These are phyloP conservation scores for Maniola hyperantus DNA, from an alignment of 2,888 invertebrate species.

Conservation along the genomic window DNA sequence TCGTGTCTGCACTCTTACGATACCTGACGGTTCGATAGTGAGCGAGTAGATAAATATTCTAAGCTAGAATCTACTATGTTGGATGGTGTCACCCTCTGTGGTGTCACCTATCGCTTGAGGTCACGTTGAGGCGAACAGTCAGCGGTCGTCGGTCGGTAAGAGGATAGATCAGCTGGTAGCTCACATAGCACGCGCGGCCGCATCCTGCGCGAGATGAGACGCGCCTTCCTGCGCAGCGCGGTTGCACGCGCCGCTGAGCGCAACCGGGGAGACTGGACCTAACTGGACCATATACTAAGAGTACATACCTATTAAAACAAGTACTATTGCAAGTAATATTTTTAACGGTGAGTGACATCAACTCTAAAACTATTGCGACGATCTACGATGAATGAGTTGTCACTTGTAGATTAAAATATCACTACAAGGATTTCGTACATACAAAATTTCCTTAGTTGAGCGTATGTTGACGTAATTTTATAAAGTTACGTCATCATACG, in stretches of 20 bases:
- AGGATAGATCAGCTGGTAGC: constrained; percentile 57
- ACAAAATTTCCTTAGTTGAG: too few relatives aligned
- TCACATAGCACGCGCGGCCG: constrained; percentile 58
- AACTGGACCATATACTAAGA: constrained; percentile 9
- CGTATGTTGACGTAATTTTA: neutral
- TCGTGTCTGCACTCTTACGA: too few relatives aligned
- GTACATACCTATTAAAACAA: too few relatives aligned
- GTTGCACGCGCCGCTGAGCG: constrained; percentile 80
- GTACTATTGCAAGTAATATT: too few relatives aligned
- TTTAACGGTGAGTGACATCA: too few relatives aligned
- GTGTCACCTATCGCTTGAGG: constrained; percentile 28
- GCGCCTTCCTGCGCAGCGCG: constrained; percentile 78
- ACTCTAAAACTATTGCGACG: too few relatives aligned
- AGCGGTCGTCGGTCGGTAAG: constrained; percentile 50
- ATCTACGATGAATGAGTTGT: too few relatives aligned
- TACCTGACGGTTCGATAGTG: too few relatives aligned
- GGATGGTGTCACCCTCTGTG: constrained; percentile 15
- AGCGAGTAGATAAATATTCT: too few relatives aligned
- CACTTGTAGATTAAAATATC: too few relatives aligned
- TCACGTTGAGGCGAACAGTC: constrained; percentile 45
- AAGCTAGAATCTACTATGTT: neutral
- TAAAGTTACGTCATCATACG: neutral
- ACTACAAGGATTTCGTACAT: too few relatives aligned
- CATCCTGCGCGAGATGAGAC: constrained; percentile 82
- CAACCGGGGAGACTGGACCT: constrained; percentile 58